Percentiles rank a stretch among this genome's conserved stretches.
phyloP scores from a whole-genome alignment of 2,888 invertebrate genomes.

The Octonoba sinensis region DNA sequence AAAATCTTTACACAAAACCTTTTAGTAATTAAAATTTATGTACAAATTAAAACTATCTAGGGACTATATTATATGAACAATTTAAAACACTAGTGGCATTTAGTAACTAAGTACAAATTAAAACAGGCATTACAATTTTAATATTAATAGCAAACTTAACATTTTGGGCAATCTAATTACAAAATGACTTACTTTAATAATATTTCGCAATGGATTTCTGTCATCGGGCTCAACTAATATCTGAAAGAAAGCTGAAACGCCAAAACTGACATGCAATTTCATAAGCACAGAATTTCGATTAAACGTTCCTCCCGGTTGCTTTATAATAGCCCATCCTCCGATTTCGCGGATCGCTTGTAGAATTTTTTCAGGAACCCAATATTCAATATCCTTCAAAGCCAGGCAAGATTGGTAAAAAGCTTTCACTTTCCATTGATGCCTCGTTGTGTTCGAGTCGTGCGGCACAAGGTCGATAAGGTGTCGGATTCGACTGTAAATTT shows the following conservation, averaged over 20 bases:
- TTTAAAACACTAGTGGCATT: too few relatives aligned
- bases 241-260: constrained; percentile 74
- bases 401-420: constrained; percentile 76
- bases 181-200: constrained; percentile 71
- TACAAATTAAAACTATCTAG: too few relatives aligned
- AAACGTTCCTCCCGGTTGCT: constrained; percentile 61
- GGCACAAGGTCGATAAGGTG: constrained; percentile 73
- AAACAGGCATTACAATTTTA: too few relatives aligned
- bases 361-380: constrained; percentile 73
- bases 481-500: constrained; percentile 70
- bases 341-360: constrained; percentile 74
- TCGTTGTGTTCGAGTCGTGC: constrained; percentile 70
- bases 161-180: too few relatives aligned
- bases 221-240: constrained; percentile 75
- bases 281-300: constrained; percentile 69
- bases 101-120: too few relatives aligned
- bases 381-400: constrained; percentile 67
- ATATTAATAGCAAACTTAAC: too few relatives aligned
- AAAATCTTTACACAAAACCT: too few relatives aligned
- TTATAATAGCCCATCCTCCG: constrained; percentile 70
- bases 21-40: too few relatives aligned
- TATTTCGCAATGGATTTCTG: constrained; percentile 72
- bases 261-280: constrained; percentile 73
- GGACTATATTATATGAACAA: too few relatives aligned
- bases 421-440: constrained; percentile 76